A percentile compares a stretch with the other conserved stretches of the same genome.
These are phyloP conservation scores for Aphelenchoides besseyi DNA, from an alignment of 1,140 invertebrate species.

Conservation along the genomic window DNA sequence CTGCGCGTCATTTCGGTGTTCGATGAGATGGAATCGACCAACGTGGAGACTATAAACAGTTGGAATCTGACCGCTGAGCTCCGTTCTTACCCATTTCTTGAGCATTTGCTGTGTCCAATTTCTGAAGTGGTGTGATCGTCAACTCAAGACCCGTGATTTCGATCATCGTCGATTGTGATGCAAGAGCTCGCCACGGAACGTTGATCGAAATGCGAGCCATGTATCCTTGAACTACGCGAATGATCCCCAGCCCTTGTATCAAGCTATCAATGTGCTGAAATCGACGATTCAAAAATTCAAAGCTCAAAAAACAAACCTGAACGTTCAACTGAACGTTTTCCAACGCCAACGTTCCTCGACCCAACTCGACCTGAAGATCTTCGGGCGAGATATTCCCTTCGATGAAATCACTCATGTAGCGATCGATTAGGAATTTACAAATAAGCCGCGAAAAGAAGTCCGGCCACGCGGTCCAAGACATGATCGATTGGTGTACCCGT, in stretches of 20 bases:
- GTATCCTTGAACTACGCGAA: slow-evolving; percentile 38
- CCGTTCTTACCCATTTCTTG: slow-evolving; percentile 44
- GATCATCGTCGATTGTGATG: slow-evolving; percentile 39
- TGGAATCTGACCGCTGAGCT: not conserved
- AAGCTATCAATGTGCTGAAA: slow-evolving; percentile 43
- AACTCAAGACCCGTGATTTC: slow-evolving; percentile 37
- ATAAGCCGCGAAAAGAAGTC: slow-evolving; percentile 41
- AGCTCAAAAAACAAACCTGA: slow-evolving; percentile 30
- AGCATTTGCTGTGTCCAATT: slow-evolving; percentile 40
- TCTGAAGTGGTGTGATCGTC: slow-evolving; percentile 36
- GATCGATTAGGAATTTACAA: slow-evolving; percentile 48
- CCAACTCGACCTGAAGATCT: slow-evolving; percentile 36
- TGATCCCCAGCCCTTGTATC: slow-evolving; percentile 26
- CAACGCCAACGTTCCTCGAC: slow-evolving; percentile 38
- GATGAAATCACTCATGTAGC: slow-evolving; percentile 52
- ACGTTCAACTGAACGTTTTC: slow-evolving; percentile 39
- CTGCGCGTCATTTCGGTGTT: slow-evolving; percentile 39
- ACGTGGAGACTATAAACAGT: slow-evolving; percentile 31
- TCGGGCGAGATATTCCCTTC: slow-evolving; percentile 40
- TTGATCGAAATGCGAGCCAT: slow-evolving; percentile 30
- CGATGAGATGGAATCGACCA: slow-evolving; percentile 44
- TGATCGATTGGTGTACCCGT: not conserved
- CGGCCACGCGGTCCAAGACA: not conserved
- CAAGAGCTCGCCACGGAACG: slow-evolving; percentile 43
- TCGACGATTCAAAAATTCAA: not conserved